These are phyloP conservation scores for Aphidoletes aphidimyza DNA, from an alignment of 2,888 invertebrate genomes.

Conservation along the genomic window DNA sequence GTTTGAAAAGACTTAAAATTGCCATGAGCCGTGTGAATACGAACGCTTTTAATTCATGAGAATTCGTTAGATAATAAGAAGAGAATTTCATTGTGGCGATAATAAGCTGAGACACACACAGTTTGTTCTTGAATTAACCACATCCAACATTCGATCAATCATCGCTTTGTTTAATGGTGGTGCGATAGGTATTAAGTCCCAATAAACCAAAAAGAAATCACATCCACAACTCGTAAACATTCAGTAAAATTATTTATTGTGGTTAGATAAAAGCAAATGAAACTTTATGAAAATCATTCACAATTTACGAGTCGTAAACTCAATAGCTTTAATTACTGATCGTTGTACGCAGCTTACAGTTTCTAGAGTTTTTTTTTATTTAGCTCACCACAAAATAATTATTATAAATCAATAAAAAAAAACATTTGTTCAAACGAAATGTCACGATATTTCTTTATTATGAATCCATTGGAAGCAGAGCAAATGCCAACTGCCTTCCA, in stretches of 20 bases:
- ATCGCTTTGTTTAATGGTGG: background rate
- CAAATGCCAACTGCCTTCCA: no score
- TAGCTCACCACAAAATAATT: no score
- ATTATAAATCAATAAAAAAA: no score
- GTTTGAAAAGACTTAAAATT: background rate
- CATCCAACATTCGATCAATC: background rate
- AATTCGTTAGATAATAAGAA: background rate
- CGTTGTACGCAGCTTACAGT: no score
- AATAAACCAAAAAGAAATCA: background rate
- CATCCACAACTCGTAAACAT: background rate
- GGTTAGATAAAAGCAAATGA: background rate
- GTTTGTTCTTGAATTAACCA: background rate
- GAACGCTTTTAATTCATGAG: background rate
- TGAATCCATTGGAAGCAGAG: no score
- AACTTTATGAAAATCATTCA: background rate
- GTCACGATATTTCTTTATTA: no score
- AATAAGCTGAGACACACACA: background rate
- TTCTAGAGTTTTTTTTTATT: no score
- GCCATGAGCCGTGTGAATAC: background rate
- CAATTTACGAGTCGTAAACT: no score
- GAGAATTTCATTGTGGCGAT: background rate
- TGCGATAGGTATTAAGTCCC: background rate
- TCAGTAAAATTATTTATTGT: no score
- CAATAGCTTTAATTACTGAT: no score
- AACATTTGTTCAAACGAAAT: no score